Evolutionary conservation across 2,797 vertebrate genomes (phyloP).

Genomic region (Acrossocheilus fasciatus): DNA sequence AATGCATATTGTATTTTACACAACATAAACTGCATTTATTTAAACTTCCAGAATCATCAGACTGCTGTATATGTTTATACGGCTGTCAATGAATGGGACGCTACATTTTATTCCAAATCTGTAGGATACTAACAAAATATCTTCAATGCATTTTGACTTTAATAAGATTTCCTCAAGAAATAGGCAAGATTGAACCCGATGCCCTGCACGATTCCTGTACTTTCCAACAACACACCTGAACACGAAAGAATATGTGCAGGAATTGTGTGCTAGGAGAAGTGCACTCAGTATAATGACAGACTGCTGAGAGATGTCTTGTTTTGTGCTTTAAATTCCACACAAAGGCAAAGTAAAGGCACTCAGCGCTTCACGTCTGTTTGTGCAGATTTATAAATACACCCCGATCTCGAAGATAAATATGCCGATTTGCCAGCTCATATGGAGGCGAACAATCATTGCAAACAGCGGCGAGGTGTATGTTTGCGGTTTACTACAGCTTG

Average conservation of each 20-base stretch:
- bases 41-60: neutral
- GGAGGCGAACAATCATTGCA: neutral
- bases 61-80: neutral
- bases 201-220: neutral
- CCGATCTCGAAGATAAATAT: neutral
- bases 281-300: conserved; percentile 2
- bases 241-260: neutral
- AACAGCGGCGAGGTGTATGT: neutral
- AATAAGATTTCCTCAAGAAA: neutral
- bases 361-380: neutral
- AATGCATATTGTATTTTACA: neutral
- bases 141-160: neutral
- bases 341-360: neutral
- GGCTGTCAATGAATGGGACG: neutral
- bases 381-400: neutral
- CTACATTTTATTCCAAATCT: neutral
- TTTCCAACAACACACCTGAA: neutral
- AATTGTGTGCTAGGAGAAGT: neutral
- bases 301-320: neutral
- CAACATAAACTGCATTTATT: neutral
- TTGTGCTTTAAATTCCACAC: neutral
- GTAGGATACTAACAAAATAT: neutral
- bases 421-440: neutral
- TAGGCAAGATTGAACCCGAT: neutral
- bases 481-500: neutral